Conservation (phyloP, 2,113 vertebrate genomes). For the Oreochromis tanganicae region DNA sequence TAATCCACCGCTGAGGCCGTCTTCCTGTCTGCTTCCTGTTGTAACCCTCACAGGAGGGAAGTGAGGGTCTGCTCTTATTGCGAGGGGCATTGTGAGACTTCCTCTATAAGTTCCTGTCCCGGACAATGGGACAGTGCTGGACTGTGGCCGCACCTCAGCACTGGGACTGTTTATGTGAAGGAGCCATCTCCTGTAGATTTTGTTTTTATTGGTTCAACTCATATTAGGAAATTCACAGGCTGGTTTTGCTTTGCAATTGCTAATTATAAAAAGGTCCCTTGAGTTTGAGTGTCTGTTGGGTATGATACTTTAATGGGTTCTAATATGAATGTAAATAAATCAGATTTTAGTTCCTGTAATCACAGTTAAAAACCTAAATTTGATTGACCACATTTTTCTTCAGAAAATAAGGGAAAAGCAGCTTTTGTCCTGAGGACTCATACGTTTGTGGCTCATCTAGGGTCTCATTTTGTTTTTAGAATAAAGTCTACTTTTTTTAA, state of each 20-base stretch:
- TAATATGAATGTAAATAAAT: neutral
- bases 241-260: neutral
- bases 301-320: neutral
- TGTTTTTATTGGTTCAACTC: neutral
- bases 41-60: constrained; percentile 40
- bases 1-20: neutral
- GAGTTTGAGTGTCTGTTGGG: neutral
- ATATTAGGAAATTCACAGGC: neutral
- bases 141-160: neutral
- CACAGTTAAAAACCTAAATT: neutral
- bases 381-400: neutral
- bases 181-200: neutral
- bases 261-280: neutral
- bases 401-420: neutral
- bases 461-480: neutral
- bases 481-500: neutral
- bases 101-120: constrained; percentile 56
- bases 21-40: constrained; percentile 57
- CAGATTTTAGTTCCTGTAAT: neutral
- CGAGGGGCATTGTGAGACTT: constrained; percentile 52
- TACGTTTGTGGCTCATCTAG: neutral
- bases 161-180: neutral
- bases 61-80: constrained; percentile 4
- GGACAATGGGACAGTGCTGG: constrained; percentile 54
- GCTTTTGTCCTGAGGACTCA: neutral